Evolutionary conservation across 2,113 vertebrate genomes (phyloP).

Genomic region (Arvicanthis niloticus): DNA sequence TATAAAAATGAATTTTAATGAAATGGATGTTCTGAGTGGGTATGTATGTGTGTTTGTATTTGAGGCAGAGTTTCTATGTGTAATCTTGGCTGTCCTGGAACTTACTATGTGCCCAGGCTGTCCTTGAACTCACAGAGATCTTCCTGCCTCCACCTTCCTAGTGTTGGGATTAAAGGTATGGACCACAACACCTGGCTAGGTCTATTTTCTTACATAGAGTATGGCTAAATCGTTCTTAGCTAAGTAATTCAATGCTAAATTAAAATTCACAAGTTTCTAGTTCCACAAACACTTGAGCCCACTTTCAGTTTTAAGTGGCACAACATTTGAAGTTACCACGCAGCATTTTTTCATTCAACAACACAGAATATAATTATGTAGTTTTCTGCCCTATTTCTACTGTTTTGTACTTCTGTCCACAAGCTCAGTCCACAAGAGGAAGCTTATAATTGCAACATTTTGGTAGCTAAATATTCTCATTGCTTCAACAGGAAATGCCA

Average conservation of each 20-base stretch:
- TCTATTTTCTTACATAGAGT: constrained; percentile 14
- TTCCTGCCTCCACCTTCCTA: not conserved
- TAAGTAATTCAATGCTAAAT: constrained; percentile 38
- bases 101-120: not conserved
- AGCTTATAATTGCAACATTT: constrained; percentile 29
- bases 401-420: not conserved
- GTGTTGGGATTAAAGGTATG: not conserved
- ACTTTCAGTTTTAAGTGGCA: constrained; percentile 57
- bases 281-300: constrained; percentile 18
- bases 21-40: not conserved
- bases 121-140: not conserved
- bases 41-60: not conserved
- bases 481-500: not conserved
- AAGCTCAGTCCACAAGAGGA: not conserved
- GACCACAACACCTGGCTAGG: not conserved
- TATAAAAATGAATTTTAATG: constrained; percentile 35
- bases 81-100: not conserved
- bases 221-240: constrained; percentile 16
- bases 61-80: not conserved
- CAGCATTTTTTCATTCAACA: constrained; percentile 20
- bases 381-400: constrained; percentile 33
- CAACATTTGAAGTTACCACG: constrained; percentile 17
- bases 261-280: not conserved
- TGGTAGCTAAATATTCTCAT: constrained; percentile 32
- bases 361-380: constrained; percentile 37